Conservation (phyloP, 1,140 invertebrate genomes). For the Drosophila pruinosa region DNA sequence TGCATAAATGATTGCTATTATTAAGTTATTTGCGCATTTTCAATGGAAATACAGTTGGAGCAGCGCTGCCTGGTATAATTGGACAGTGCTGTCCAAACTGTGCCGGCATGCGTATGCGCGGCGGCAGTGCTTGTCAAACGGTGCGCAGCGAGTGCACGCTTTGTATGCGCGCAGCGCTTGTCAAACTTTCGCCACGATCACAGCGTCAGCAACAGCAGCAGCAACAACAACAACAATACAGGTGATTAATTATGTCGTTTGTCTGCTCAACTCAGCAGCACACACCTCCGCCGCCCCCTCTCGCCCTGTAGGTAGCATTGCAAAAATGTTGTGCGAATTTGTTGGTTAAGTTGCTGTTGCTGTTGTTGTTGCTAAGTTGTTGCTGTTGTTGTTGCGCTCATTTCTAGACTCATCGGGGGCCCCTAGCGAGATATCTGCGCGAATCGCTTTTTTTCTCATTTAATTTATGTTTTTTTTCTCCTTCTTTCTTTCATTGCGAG, state of each 20-base stretch:
- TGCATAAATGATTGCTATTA: too few relatives aligned
- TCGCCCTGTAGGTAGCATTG: background rate
- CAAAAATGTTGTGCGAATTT: constrained; percentile 51
- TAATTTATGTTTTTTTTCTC: constrained; percentile 41
- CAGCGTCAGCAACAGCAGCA: background rate
- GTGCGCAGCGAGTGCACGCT: background rate
- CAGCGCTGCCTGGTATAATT: background rate
- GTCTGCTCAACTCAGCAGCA: background rate
- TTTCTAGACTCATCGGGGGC: constrained; percentile 47
- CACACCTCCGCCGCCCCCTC: background rate
- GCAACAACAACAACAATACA: constrained; percentile 7
- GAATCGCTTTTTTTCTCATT: constrained; percentile 44
- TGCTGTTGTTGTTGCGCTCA: constrained; percentile 50
- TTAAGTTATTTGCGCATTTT: too few relatives aligned
- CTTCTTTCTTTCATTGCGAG: constrained; percentile 31
- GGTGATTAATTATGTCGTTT: constrained; percentile 45
- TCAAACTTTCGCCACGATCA: constrained; percentile 38
- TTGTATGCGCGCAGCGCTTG: constrained; percentile 15
- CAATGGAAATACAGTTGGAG: background rate
- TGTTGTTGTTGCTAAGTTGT: constrained; percentile 27
- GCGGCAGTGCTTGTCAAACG: background rate
- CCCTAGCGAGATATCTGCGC: constrained; percentile 44
- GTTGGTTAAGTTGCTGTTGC: constrained; percentile 37
- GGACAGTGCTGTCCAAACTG: background rate
- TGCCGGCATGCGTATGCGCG: background rate